These are phyloP conservation scores for Tipula vernalis DNA, from an alignment of 2,888 invertebrate genomes.

Conservation along the genomic window DNA sequence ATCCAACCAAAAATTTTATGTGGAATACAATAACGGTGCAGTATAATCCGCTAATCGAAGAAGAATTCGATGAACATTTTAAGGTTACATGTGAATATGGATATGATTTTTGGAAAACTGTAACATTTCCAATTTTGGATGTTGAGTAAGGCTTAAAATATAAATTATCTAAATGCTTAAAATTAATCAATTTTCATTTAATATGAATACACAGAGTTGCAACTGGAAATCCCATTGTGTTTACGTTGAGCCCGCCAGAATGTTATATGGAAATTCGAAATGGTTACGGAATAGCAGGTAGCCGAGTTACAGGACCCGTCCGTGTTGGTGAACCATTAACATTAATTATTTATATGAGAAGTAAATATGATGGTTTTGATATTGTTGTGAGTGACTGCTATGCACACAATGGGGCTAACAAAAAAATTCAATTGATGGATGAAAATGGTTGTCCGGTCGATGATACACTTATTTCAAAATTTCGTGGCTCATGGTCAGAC, in stretches of 20 bases:
- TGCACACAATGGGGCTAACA: constrained; percentile 87
- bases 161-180: background rate
- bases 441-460: constrained; percentile 89
- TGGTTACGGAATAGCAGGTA: constrained; percentile 79
- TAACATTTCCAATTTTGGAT: constrained; percentile 86
- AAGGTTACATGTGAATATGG: constrained; percentile 94
- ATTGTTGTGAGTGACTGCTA: constrained; percentile 90
- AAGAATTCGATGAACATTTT: constrained; percentile 89
- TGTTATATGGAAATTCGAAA: constrained; percentile 93
- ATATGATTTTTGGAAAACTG: constrained; percentile 94
- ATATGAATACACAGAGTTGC: constrained; percentile 52
- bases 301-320: constrained; percentile 76
- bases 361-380: constrained; percentile 90
- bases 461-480: constrained; percentile 82
- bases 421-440: constrained; percentile 82
- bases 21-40: constrained; percentile 94
- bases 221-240: constrained; percentile 87
- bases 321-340: constrained; percentile 87
- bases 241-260: constrained; percentile 84
- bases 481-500: constrained; percentile 88
- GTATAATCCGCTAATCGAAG: constrained; percentile 85
- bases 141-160: constrained; percentile 68
- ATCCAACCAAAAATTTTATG: constrained; percentile 88
- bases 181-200: constrained; percentile 14
- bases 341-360: constrained; percentile 85